Base-by-base conservation (phyloP, 2,797 vertebrate genomes). In the Hoplostethus atlanticus region DNA sequence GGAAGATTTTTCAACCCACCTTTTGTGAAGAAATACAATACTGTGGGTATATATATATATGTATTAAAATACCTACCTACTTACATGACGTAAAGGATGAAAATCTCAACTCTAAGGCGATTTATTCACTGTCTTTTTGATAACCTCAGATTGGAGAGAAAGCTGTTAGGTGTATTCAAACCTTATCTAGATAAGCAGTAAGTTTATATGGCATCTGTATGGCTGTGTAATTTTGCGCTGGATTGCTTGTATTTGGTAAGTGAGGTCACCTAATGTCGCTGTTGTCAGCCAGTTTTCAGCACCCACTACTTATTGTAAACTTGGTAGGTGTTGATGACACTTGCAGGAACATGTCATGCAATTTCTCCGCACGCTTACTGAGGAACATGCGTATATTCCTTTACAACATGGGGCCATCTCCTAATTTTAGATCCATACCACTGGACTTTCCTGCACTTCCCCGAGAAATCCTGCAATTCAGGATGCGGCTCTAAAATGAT, bases 91-190 rank as follows among this genome's bases (percentile, higher is more conserved):
- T 85, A 69, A 86, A 79, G 59, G 62, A 84, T 13, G 15, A 75
- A 81, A 83, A 77, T 79, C 53, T 65, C 51, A 72, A 63, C 50
- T 54, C 59, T 71, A 66, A 38, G 44, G 64, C 59, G 54, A 53
- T 81, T 82, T 34, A 48, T 77, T 91, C 57, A 84, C 70, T 80
- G 64, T 85, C 25, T 28, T 52, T 69, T 80, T 84, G 71, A 82
- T 83, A 72, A 73, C 71, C 65, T 80, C 75, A 71, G 75, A 74
- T 84, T 82, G 84, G 65, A 80, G 73, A 61, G 82, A 85, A 88
- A 79, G 66, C 48, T 64, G 56, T 83, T 82, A 25, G 12, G 48
- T 66, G 53, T 79, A 68, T 79, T 85, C 58, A 79, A 76, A 59
- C 74, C 67, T 64, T 52, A 6, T 52, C 69, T 57, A 50, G 61